A percentile compares a stretch with the other conserved stretches of the same genome.
phyloP scores from a whole-genome alignment of 1,140 invertebrate species.

The Drosophila guanche region DNA sequence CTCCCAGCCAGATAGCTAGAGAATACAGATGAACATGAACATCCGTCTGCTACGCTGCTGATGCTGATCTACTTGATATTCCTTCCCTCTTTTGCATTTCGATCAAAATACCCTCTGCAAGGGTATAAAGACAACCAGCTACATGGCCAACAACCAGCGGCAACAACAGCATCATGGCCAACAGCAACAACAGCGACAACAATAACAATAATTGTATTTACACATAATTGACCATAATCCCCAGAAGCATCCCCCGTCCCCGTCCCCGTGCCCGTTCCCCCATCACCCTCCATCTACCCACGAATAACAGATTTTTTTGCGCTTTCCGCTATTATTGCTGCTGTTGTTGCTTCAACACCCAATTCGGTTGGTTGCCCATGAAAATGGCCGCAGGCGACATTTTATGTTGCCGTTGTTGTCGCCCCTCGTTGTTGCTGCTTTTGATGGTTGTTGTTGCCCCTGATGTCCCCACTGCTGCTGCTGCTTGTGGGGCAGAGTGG shows the following conservation, averaged over 20 bases:
- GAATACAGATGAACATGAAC: too few relatives aligned
- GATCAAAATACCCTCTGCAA: too few relatives aligned
- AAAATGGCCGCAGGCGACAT: slow-evolving; percentile 71
- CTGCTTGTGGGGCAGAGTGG: slow-evolving; percentile 1
- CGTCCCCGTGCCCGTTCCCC: slow-evolving; percentile 13
- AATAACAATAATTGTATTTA: slow-evolving; percentile 80
- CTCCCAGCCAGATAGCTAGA: too few relatives aligned
- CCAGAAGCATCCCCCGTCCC: slow-evolving; percentile 47
- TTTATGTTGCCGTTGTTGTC: slow-evolving; percentile 53
- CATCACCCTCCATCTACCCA: not conserved
- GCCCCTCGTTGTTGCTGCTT: slow-evolving; percentile 10
- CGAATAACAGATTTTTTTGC: slow-evolving; percentile 36
- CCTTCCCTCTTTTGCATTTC: too few relatives aligned
- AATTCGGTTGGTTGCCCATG: slow-evolving; percentile 64
- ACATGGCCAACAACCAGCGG: slow-evolving; percentile 20
- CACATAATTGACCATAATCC: slow-evolving; percentile 81
- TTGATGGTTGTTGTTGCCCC: slow-evolving; percentile 18
- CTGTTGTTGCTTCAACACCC: slow-evolving; percentile 55
- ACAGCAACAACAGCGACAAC: slow-evolving; percentile 43
- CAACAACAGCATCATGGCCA: slow-evolving; percentile 15
- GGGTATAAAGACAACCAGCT: slow-evolving; percentile 3
- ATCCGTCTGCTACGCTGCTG: too few relatives aligned
- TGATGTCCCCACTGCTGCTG: slow-evolving; percentile 20
- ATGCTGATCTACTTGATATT: too few relatives aligned
- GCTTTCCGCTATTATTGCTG: slow-evolving; percentile 26